A percentile compares a stretch with the other conserved stretches of the same genome.
Evolutionary conservation across 2,113 vertebrate species (phyloP).

Genomic region (Phalacrocorax brasilianus): DNA sequence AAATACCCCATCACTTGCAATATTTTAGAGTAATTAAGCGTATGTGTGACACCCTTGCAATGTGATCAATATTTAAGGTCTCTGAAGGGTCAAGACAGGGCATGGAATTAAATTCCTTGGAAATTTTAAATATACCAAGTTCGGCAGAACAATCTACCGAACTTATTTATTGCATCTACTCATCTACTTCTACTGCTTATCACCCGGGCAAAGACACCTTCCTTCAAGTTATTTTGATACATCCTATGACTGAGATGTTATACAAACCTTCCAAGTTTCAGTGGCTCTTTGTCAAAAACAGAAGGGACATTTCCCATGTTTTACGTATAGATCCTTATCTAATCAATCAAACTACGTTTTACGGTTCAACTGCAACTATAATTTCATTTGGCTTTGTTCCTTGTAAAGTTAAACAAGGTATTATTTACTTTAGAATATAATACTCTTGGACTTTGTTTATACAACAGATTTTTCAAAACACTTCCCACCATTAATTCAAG

Average conservation of each 20-base stretch:
- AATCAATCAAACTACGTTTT: not conserved
- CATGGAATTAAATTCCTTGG: not conserved
- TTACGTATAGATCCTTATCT: not conserved
- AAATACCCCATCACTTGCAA: not conserved
- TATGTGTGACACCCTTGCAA: not conserved
- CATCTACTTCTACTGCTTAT: not conserved
- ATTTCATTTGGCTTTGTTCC: constrained; percentile 19
- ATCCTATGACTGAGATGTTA: not conserved
- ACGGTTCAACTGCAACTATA: not conserved
- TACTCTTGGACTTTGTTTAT: not conserved
- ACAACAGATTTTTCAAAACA: not conserved
- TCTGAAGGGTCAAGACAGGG: not conserved
- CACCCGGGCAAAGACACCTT: not conserved
- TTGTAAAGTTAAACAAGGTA: not conserved
- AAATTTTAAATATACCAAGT: not conserved
- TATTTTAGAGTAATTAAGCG: not conserved
- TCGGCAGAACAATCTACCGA: rapidly evolving
- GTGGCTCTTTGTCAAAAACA: not conserved
- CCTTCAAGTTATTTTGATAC: not conserved
- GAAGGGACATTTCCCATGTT: not conserved
- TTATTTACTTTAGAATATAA: constrained; percentile 33
- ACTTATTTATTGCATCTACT: not conserved
- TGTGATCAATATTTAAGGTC: not conserved
- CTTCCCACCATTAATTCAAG: not conserved
- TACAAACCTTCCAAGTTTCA: not conserved